Evolutionary conservation across 2,113 vertebrate genomes (phyloP).

Genomic region (Paradoxurus hermaphroditus): DNA sequence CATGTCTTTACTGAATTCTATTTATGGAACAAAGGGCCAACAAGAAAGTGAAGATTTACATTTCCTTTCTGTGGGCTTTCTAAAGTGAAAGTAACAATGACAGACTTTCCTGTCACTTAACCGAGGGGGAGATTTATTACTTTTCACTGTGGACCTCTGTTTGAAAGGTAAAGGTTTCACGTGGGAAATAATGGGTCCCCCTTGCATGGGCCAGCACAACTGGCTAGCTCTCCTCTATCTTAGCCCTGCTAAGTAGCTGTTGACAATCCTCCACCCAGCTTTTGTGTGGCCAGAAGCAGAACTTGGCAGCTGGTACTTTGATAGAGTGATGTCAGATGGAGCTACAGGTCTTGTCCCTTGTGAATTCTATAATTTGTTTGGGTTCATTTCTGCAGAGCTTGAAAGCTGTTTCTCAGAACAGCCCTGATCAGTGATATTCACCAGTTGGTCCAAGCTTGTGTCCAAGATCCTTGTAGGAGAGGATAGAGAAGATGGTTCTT

Average conservation of each 20-base stretch:
- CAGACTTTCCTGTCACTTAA: neutral
- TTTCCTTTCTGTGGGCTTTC: neutral
- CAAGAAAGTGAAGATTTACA: neutral
- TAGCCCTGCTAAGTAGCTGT: neutral
- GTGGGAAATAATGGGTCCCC: fast-evolving
- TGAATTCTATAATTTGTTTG: neutral
- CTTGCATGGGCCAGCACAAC: no score
- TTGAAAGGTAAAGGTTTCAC: neutral
- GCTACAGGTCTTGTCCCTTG: neutral
- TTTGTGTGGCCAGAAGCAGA: neutral
- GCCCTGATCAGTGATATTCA: neutral
- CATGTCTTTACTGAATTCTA: neutral
- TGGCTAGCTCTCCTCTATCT: neutral
- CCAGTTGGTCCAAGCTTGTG: neutral
- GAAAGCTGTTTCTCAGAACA: constrained; percentile 23
- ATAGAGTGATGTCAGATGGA: neutral
- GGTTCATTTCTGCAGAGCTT: neutral
- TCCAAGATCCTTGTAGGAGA: neutral
- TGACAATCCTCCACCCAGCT: neutral
- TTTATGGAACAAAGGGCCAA: neutral
- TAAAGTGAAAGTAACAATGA: neutral
- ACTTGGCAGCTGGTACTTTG: neutral
- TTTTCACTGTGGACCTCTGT: neutral
- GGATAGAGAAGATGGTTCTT: neutral
- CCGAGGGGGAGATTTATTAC: neutral